phyloP scores from a whole-genome alignment of 2,797 vertebrate species.

The Sebastes kiyomatsui region DNA sequence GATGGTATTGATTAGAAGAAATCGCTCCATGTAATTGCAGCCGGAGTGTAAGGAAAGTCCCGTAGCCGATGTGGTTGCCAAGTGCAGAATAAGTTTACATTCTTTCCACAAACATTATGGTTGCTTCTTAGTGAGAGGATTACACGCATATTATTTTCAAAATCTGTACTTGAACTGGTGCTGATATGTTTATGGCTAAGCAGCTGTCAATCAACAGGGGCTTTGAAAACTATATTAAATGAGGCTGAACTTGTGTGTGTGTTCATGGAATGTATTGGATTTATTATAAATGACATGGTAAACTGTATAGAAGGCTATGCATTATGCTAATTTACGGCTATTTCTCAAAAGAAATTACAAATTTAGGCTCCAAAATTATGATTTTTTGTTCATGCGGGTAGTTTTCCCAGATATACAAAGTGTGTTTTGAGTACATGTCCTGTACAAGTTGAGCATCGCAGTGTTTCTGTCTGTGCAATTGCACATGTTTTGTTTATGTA shows the following conservation, averaged over 20 bases:
- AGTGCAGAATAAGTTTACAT: constrained; percentile 13
- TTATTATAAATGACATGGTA: not conserved
- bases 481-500: constrained; percentile 27
- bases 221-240: not conserved
- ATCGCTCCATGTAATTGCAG: not conserved
- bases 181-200: not conserved
- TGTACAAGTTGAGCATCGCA: not conserved
- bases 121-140: not conserved
- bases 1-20: constrained; percentile 16
- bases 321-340: not conserved
- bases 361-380: not conserved
- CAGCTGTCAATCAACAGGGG: not conserved
- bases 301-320: not conserved
- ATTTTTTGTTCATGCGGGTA: not conserved
- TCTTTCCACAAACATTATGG: constrained; percentile 11
- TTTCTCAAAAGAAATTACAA: not conserved
- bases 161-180: not conserved
- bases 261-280: not conserved
- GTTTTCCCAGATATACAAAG: not conserved
- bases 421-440: not conserved
- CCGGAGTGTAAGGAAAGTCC: not conserved
- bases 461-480: not conserved
- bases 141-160: not conserved
- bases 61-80: not conserved
- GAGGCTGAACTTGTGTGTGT: not conserved